These are phyloP conservation scores for Fundulus diaphanus DNA, from an alignment of 2,797 vertebrate species.

Conservation along the genomic window DNA sequence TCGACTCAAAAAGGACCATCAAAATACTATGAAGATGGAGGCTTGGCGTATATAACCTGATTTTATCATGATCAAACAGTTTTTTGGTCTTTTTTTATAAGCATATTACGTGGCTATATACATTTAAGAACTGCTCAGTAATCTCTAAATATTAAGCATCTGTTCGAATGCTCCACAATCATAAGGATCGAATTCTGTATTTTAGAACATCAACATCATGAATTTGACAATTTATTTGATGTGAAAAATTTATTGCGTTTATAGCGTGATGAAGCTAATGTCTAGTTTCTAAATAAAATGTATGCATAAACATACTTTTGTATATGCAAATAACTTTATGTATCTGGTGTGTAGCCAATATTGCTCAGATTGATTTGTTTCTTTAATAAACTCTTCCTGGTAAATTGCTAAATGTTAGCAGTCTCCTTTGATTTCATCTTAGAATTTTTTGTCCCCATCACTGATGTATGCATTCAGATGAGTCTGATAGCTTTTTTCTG, in stretches of 20 bases:
- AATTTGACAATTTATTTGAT: background rate
- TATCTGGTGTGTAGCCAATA: background rate
- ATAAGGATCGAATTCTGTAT: background rate
- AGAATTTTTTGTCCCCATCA: constrained; percentile 7
- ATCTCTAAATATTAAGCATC: background rate
- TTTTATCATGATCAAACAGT: no score
- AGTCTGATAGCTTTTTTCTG: constrained; percentile 11
- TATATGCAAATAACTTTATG: no score
- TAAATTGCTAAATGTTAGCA: background rate
- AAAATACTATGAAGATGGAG: no score
- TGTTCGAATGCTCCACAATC: background rate
- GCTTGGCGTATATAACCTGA: no score
- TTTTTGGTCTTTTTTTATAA: no score
- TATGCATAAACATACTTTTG: no score
- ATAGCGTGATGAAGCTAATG: background rate
- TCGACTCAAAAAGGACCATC: no score
- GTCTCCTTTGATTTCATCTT: constrained; percentile 17
- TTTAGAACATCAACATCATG: background rate
- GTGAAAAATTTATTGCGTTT: no score
- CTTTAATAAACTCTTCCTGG: constrained; percentile 20
- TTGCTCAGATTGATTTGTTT: background rate
- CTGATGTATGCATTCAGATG: constrained; percentile 11
- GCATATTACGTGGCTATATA: no score
- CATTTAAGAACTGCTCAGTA: background rate
- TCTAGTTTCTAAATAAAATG: background rate